Percentiles rank a stretch among this genome's conserved stretches.
Conservation (phyloP, 2,113 vertebrate species). For the Anolis carolinensis region DNA sequence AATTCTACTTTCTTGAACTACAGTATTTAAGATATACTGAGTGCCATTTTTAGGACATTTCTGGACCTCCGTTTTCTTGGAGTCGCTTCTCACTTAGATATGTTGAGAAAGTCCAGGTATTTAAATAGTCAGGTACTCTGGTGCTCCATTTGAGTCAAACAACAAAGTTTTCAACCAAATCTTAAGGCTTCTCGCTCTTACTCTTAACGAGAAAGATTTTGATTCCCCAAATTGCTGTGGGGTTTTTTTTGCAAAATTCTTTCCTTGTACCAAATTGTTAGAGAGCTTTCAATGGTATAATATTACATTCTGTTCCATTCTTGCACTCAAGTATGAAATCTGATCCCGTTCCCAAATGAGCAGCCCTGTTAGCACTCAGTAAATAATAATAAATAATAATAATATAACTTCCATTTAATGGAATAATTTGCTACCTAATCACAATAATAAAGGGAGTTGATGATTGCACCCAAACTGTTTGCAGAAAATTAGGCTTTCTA, state of each 20-base stretch:
- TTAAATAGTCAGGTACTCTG: no score
- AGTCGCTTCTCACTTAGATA: no score
- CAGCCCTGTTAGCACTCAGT: background rate
- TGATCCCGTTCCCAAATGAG: background rate
- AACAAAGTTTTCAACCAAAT: no score
- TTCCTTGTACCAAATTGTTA: background rate
- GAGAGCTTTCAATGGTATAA: background rate
- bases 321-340: rapidly evolving
- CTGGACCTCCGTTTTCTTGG: no score
- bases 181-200: no score
- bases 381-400: slow-evolving; percentile 51
- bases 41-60: no score
- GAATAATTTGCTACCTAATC: slow-evolving; percentile 48
- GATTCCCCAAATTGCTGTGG: background rate
- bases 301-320: background rate
- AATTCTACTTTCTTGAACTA: no score
- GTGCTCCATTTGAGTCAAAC: no score
- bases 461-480: slow-evolving; percentile 53
- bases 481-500: slow-evolving; percentile 44
- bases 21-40: no score
- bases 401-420: slow-evolving; percentile 42
- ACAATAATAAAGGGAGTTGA: slow-evolving; percentile 38
- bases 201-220: background rate
- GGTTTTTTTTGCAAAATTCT: background rate
- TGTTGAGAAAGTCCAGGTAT: no score